Percentiles rank a stretch among this genome's conserved stretches.
These are phyloP conservation scores for Drosophila bifasciata DNA, from an alignment of 1,140 invertebrate species.

Conservation along the genomic window DNA sequence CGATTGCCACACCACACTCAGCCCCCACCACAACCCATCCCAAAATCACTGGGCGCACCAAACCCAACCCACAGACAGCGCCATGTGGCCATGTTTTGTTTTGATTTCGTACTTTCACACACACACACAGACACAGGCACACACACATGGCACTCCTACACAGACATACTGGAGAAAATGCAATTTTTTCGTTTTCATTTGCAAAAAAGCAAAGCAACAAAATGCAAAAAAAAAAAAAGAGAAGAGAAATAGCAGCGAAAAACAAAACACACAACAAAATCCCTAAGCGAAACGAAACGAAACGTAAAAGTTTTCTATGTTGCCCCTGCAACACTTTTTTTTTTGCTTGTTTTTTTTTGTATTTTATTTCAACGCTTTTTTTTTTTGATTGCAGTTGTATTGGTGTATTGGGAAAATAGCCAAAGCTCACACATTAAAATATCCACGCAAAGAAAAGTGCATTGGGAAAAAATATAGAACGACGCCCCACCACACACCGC, in stretches of 20 bases:
- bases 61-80: constrained; percentile 28
- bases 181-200: constrained; percentile 82
- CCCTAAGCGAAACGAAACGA: constrained; percentile 34
- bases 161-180: constrained; percentile 41
- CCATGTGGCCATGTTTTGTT: constrained; percentile 71
- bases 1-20: constrained; percentile 34
- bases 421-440: constrained; percentile 37
- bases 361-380: constrained; percentile 41
- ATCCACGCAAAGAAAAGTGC: constrained; percentile 40
- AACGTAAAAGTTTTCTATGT: constrained; percentile 60
- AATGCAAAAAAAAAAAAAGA: constrained; percentile 20
- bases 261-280: constrained; percentile 27
- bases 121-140: constrained; percentile 26
- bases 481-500: constrained; percentile 11
- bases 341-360: constrained; percentile 27
- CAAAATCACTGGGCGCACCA: background rate
- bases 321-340: constrained; percentile 68
- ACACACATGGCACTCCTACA: constrained; percentile 19
- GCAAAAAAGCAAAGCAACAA: constrained; percentile 23
- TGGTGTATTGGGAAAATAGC: constrained; percentile 23
- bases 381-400: constrained; percentile 19
- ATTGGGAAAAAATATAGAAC: constrained; percentile 52
- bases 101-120: constrained; percentile 65
- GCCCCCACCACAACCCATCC: constrained; percentile 2
- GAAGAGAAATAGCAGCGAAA: background rate